Evolutionary conservation across 2,888 invertebrate species (phyloP), one percentile per base, ranked within the genome.

Genomic region (Cheilosia grossa): DNA sequence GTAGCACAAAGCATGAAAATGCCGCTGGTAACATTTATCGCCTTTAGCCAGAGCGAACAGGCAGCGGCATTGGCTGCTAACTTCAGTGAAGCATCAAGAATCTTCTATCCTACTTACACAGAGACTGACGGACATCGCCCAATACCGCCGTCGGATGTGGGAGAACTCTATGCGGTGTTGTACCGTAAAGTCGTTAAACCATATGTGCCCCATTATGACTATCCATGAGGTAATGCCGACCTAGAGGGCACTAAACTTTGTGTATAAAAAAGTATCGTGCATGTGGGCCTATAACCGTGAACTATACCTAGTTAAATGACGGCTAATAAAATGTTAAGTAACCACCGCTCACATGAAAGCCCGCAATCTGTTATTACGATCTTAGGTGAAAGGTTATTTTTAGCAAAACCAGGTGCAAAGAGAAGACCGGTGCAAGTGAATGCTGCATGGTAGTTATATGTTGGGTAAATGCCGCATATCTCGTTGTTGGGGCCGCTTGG

Each of bases 91-190:
- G 13, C 49, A 9, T 24, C 24, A 1, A 64, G 49, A 64, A 24
- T 64, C 7, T 66, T 75, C n/a, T 75, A 75, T 49, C 49, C 56
- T 7, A 66, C 64, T 13, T 75, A 66, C 19, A 40, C 44, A 13
- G 64, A 64, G 10, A 19, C 19, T 1, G 74, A 42, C 17, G 66
- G 74, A 4, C 15, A 27, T 49, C 74, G 49, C 21, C 64, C 58
- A 3, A 27, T 75, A 40, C 49, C 74, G 13, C 17, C 58, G 27
- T 66, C 74, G 5, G 56, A 49, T 19, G n/a, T 30, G 7, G 66
- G 66, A 2, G 74, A 66, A 66, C n/a, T 66, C 66, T 75, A 75
- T 58, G 74, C 74, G 19, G 24, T 66, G 10, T 49, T 75, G 1
- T 75, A 56, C 21, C 30, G 5, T 13, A 66, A 66, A 64, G n/a